Evolutionary conservation across 2,797 vertebrate species (phyloP).

Genomic region (Pseudopleuronectes americanus): DNA sequence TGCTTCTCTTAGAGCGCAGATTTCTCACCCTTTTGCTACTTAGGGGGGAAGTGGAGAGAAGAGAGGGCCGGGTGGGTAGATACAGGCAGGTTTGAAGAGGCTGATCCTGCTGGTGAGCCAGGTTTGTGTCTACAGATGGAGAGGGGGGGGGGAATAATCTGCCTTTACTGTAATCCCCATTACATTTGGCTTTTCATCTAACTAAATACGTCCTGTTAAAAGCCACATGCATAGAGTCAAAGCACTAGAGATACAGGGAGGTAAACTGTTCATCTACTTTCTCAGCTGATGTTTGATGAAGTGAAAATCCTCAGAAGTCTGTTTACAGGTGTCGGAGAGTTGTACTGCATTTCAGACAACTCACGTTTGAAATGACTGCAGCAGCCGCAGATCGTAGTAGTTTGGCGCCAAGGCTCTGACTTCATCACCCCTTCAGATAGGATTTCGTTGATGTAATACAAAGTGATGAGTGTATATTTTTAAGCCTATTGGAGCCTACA

Average conservation of each 20-base stretch:
- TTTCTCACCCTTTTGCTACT: constrained; percentile 28
- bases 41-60: constrained; percentile 9
- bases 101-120: neutral
- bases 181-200: constrained; percentile 15
- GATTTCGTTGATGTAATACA: too few species aligned
- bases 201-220: neutral
- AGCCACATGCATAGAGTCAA: neutral
- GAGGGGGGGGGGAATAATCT: neutral
- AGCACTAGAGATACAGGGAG: neutral
- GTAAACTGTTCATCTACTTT: too few species aligned
- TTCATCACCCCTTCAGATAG: too few species aligned
- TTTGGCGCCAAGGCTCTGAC: too few species aligned
- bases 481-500: too few species aligned
- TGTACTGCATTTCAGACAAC: too few species aligned
- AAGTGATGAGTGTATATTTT: too few species aligned
- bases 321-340: too few species aligned
- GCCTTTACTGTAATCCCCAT: constrained; percentile 12
- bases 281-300: too few species aligned
- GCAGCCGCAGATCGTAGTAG: too few species aligned
- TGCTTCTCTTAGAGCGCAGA: constrained; percentile 45
- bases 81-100: constrained; percentile 6
- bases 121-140: constrained; percentile 54
- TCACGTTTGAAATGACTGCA: too few species aligned
- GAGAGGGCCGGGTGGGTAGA: constrained; percentile 6
- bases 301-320: too few species aligned